Evolutionary conservation across 2,797 vertebrate species (phyloP).

Genomic region (Darevskia nairensis): DNA sequence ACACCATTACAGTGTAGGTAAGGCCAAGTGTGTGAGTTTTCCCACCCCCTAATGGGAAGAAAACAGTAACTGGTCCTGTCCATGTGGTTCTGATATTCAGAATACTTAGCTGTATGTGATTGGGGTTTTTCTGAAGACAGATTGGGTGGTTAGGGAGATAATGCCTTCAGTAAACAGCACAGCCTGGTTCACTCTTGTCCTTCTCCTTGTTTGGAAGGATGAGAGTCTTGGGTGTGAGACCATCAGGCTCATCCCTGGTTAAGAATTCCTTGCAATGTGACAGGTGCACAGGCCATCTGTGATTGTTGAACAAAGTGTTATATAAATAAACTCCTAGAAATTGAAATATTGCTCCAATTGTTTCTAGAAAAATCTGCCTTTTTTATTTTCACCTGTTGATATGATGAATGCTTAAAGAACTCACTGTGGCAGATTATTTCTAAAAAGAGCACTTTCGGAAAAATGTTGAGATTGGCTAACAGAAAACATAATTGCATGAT

Average conservation of each 20-base stretch:
- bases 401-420: constrained; percentile 73
- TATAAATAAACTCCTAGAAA: constrained; percentile 56
- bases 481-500: constrained; percentile 61
- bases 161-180: background rate
- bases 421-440: constrained; percentile 72
- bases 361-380: constrained; percentile 38
- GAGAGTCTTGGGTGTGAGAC: background rate
- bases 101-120: background rate
- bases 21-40: background rate
- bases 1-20: background rate
- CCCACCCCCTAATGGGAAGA: background rate
- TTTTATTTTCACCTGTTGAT: constrained; percentile 61
- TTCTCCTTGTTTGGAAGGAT: background rate
- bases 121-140: background rate
- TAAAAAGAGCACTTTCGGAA: constrained; percentile 81
- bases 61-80: background rate
- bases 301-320: constrained; percentile 45
- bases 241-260: background rate
- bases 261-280: constrained; percentile 1
- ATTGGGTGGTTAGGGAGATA: background rate
- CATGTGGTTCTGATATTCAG: background rate
- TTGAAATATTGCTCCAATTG: constrained; percentile 43
- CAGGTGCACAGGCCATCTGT: constrained; percentile 16
- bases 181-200: background rate
- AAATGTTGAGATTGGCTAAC: constrained; percentile 73